Base-by-base conservation (phyloP, 2,113 vertebrate genomes). In the Perca fluviatilis region DNA sequence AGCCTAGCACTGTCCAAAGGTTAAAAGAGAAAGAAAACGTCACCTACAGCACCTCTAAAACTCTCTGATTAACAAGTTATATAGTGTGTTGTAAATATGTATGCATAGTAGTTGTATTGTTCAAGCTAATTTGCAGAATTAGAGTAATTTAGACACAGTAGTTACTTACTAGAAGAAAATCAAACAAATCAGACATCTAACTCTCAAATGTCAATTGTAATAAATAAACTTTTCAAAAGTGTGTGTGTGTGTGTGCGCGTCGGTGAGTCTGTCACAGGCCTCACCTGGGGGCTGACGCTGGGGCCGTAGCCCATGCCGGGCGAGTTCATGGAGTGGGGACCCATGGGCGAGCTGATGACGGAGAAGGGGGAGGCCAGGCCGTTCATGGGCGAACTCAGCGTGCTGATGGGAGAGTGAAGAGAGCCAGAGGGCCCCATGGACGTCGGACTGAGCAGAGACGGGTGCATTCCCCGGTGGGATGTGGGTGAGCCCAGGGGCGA, bases 281-380 rank as follows among this genome's bases (percentile, higher is more conserved):
- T 96, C 85, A 99, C 98, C 98, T 99, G 98, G 0, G 98, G 97
- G 93, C 97, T 99, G 89, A 95, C 78, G 16, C 97, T 95, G 49
- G 97, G 96, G 85, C 98, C 96, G 0, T 96, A 99, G 7, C 97
- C 98, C 94, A 99, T 96, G 71, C 97, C 95, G 4, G 97, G 97
- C 0, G 97, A 96, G 79, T 95, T 97, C 96, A 99, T 97, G 25
- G 97, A 96, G 94, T 98, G 98, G 90, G 96, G 92, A 10, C 97
- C 98, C 96, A 99, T 97, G 79, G 98, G 97, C 3, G 98, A 97
- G 93, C 97, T 99, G 97, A 99, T 99, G 95, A 99, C 98, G 0
- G 98, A 99, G 94, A 98, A 99, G 0, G 98, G 98, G 0, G 98
- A 98, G 21, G 97, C 96, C 96, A 99, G 96, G 95, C 98, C 98